Percentiles rank a stretch among this genome's conserved stretches.
These are phyloP conservation scores for Spodoptera frugiperda DNA, from an alignment of 1,140 invertebrate genomes.

Conservation along the genomic window DNA sequence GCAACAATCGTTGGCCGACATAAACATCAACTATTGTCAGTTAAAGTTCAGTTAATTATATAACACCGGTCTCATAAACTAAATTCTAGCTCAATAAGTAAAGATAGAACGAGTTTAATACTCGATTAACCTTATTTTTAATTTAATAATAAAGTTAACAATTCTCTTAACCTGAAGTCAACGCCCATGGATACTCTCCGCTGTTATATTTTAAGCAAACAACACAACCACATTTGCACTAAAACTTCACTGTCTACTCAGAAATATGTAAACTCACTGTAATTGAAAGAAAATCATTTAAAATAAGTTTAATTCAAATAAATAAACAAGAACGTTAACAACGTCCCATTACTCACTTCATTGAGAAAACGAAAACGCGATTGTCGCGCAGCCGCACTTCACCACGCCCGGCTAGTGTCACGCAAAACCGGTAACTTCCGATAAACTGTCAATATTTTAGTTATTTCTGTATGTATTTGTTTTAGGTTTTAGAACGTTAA, in stretches of 20 bases:
- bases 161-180: slow-evolving; percentile 77
- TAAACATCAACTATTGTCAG: slow-evolving; percentile 45
- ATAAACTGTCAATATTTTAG: slow-evolving; percentile 4
- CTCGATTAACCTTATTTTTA: slow-evolving; percentile 73
- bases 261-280: slow-evolving; percentile 40
- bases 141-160: slow-evolving; percentile 78
- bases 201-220: slow-evolving; percentile 59
- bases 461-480: no score
- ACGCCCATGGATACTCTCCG: slow-evolving; percentile 78
- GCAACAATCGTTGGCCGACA: slow-evolving; percentile 26
- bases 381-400: slow-evolving; percentile 78
- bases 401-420: slow-evolving; percentile 76
- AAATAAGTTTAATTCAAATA: slow-evolving; percentile 61
- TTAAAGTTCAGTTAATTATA: slow-evolving; percentile 45
- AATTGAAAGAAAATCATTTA: slow-evolving; percentile 56
- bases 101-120: slow-evolving; percentile 42
- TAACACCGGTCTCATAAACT: slow-evolving; percentile 20
- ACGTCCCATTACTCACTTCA: slow-evolving; percentile 73
- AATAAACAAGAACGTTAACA: slow-evolving; percentile 72
- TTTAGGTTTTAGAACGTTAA: no score
- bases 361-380: slow-evolving; percentile 63
- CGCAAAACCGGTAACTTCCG: slow-evolving; percentile 54
- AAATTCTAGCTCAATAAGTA: slow-evolving; percentile 31
- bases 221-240: slow-evolving; percentile 56
- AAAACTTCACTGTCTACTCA: slow-evolving; percentile 47